Percentiles rank a stretch among this genome's conserved stretches.
These are phyloP conservation scores for Sphecodes monilicornis DNA, from an alignment of 2,888 invertebrate species.

Conservation along the genomic window DNA sequence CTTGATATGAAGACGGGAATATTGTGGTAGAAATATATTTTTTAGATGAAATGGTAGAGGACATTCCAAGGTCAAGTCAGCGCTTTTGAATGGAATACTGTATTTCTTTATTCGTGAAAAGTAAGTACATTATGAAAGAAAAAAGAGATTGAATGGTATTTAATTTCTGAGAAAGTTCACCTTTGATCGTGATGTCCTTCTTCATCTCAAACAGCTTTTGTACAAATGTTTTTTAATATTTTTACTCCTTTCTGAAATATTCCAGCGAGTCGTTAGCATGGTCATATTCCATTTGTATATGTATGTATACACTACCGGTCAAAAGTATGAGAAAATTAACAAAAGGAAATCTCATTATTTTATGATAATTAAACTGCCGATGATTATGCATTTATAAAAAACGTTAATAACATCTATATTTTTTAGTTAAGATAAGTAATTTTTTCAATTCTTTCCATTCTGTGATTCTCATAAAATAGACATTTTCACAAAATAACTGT, in stretches of 20 bases:
- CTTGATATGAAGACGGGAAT: neutral
- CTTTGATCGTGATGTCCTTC: neutral
- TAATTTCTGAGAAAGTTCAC: neutral
- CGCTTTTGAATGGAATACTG: neutral
- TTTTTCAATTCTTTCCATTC: neutral
- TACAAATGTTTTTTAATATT: neutral
- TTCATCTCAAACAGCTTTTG: neutral
- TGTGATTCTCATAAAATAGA: neutral
- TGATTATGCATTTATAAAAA: neutral
- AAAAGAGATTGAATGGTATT: neutral
- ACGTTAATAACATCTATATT: neutral
- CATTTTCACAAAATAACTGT: neutral
- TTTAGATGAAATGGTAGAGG: neutral
- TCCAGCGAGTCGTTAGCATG: neutral
- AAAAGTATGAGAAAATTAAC: neutral
- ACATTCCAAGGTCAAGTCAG: neutral
- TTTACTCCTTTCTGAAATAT: neutral
- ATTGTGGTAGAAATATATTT: neutral
- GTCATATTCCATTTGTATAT: slow-evolving; percentile 23
- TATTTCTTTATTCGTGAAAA: neutral
- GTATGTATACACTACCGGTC: slow-evolving; percentile 4
- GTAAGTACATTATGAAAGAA: neutral
- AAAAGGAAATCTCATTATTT: neutral
- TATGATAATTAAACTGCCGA: neutral
- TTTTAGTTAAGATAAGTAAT: neutral